Evolutionary conservation across 2,888 invertebrate genomes (phyloP), one percentile per base, ranked within the genome.

Genomic region (Cotesia congregata): DNA sequence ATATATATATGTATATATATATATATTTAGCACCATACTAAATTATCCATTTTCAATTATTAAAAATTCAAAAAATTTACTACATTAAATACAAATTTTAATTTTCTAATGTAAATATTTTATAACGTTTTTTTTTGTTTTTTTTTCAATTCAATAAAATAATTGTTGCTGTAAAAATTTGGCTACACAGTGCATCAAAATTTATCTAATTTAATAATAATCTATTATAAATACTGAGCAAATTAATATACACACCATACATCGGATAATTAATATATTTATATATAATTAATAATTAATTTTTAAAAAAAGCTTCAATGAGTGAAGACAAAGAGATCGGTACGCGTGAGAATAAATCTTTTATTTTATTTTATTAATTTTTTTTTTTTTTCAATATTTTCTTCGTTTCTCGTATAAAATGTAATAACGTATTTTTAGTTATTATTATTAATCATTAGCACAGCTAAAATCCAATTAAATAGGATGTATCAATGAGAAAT

Each of bases 321-420:
- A 62, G 62, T 62, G 20, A 20, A 62, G 62, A 62, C 62, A 62
- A 62, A 62, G 9, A 62, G 62, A 62, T 62, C 20, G 15, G 15
- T 62, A 62, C 20, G 62, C 62, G 62, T 62, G 62, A 62, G 6
- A 62, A 62, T 62, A 30, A 30, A 30, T 30, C 30, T 30, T 30
- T 30, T 30, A 30, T 30, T 30, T 17, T 17, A 17, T 17, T 17
- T 17, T 17, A 17, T 17, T 17, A 1, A 17, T 17, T 17, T 17
- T 17, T 17, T 62, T 62, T 62, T 17, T 17, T 62, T 20, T 17
- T 62, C 1, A 17, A 30, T 30, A 30, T 30, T 30, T 62, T 62
- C 15, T 62, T 17, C 20, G 62, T 62, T 17, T 62, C 15, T 62
- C 15, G 62, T 62, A 62, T 62, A 62, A 62, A 62, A 62, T 62